Evolutionary conservation across 2,113 vertebrate genomes (phyloP), one percentile per base, ranked within the genome.

Genomic region (Syrrhaptes paradoxus): DNA sequence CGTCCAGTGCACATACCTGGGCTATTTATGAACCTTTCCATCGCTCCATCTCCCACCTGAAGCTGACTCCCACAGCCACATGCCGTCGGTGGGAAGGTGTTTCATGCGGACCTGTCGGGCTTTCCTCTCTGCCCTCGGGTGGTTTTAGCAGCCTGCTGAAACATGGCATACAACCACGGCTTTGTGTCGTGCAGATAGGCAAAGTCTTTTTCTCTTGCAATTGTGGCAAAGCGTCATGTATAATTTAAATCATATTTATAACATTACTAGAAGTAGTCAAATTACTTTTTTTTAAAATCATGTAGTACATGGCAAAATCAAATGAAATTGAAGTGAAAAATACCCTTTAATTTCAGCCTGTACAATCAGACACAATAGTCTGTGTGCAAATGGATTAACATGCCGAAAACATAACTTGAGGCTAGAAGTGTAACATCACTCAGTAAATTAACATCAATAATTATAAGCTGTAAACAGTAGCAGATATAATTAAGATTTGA

Each of bases 391-490:
- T 41, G 65, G 96, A 95, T 96, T 84, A 85, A 77, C 59, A 85
- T 87, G 89, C 89, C 85, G 95, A 97, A 93, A 85, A 86, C 91
- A 54, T 59, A 87, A 96, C 97, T 96, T 82, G 77, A 75, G 97
- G 95, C 87, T 49, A 92, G 95, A 85, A 92, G 87, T 89, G 89
- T 87, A 96, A 93, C 95, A 94, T 95, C 95, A 93, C 95, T 95
- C 95, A 58, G 93, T 84, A 97, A 96, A 96, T 97, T 97, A 97
- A 92, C 86, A 96, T 97, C 76, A 87, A 95, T 97, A 96, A 98
- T 97, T 97, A 95, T 96, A 95, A 95, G 70, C 96, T 94, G 92
- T 96, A 98, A 97, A 98, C 97, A 96, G 95, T 85, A 96, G 95
- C 83, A 84, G 86, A 79, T 94, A 86, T 95, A 96, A 97, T 97